Evolutionary conservation across 2,888 invertebrate genomes (phyloP).

Genomic region (Mythimna vitellina): DNA sequence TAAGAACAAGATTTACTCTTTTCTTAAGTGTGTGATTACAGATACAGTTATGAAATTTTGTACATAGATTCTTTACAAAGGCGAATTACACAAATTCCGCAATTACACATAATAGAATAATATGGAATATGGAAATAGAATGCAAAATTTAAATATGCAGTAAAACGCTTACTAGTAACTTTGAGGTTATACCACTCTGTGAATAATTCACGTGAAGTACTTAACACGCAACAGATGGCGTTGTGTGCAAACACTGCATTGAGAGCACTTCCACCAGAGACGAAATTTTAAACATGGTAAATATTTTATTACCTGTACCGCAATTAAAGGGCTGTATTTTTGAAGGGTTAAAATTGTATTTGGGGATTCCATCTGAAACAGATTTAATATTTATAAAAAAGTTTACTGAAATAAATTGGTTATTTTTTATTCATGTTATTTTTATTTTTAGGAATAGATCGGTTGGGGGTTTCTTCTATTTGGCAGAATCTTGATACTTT

Average conservation of each 20-base stretch:
- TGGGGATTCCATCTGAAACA: background rate
- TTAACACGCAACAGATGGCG: constrained; percentile 56
- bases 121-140: constrained; percentile 19
- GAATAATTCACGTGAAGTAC: constrained; percentile 49
- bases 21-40: too few relatives aligned
- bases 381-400: constrained; percentile 34
- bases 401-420: constrained; percentile 25
- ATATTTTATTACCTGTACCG: constrained; percentile 41
- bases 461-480: too few relatives aligned
- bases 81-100: background rate
- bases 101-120: background rate
- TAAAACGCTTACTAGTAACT: constrained; percentile 23
- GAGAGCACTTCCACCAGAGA: constrained; percentile 38
- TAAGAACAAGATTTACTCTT: too few relatives aligned
- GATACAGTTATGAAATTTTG: too few relatives aligned
- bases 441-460: background rate
- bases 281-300: constrained; percentile 51
- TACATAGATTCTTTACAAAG: too few relatives aligned
- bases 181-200: constrained; percentile 24
- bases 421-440: background rate
- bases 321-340: constrained; percentile 21
- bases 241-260: constrained; percentile 48
- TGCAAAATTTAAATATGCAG: constrained; percentile 20
- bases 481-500: too few relatives aligned
- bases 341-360: constrained; percentile 7